Conservation (phyloP, 53 echinoderm and acorn worm species). For the Mesocentrotus franciscanus region DNA sequence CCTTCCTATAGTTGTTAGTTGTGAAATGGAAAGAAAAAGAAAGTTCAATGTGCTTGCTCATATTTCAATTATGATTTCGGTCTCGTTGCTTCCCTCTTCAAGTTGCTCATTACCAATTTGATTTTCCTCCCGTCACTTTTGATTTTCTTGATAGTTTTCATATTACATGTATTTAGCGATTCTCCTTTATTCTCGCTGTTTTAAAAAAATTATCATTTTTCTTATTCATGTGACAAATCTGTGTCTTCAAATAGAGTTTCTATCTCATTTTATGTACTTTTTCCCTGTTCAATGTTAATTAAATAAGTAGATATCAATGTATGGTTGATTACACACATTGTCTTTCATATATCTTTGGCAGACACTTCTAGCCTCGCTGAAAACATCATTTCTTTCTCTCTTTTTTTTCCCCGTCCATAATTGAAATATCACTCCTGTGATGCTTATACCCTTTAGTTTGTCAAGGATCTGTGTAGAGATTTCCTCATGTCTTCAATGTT, state of each 20-base stretch:
- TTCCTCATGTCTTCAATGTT: background rate
- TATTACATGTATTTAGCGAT: background rate
- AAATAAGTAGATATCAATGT: background rate
- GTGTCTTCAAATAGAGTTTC: background rate
- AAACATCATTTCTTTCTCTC: background rate
- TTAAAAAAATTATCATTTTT: background rate
- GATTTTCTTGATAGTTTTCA: background rate
- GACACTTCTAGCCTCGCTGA: background rate
- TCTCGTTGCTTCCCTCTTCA: constrained; percentile 15
- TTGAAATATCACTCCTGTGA: background rate
- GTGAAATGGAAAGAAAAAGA: constrained; percentile 22
- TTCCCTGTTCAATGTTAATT: background rate
- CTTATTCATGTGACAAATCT: background rate
- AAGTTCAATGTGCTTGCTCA: constrained; percentile 51
- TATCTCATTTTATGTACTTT: background rate
- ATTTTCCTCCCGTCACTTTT: background rate
- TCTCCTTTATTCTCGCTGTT: background rate
- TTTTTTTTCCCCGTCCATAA: too few relatives aligned
- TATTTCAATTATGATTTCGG: constrained; percentile 17
- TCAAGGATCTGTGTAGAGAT: background rate
- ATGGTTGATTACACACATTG: background rate
- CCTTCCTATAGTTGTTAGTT: constrained; percentile 7
- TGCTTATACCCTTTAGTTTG: background rate
- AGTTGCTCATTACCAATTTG: constrained; percentile 29
- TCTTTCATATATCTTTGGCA: background rate